Evolutionary conservation across 2,113 vertebrate species (phyloP).

Genomic region (Grammomys dolichurus): DNA sequence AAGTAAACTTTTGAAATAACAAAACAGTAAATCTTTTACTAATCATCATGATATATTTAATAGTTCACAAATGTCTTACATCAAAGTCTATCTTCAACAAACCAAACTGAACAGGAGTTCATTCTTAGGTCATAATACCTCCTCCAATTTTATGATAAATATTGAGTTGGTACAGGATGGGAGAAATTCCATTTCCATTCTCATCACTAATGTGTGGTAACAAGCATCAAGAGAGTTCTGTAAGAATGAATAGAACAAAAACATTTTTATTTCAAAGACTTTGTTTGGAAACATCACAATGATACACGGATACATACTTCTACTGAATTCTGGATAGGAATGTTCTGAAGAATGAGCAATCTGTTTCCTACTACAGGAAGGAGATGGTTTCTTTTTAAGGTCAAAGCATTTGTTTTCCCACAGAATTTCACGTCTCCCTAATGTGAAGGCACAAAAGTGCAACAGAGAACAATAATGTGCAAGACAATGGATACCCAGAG

Average conservation of each 20-base stretch:
- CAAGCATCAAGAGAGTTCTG: slow-evolving; percentile 46
- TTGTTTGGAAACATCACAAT: slow-evolving; percentile 46
- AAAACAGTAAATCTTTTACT: slow-evolving; percentile 97
- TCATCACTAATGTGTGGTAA: slow-evolving; percentile 34
- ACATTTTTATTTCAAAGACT: slow-evolving; percentile 37
- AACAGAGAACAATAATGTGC: slow-evolving; percentile 25
- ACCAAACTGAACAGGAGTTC: slow-evolving; percentile 92
- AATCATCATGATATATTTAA: slow-evolving; percentile 95
- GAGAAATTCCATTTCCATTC: slow-evolving; percentile 51
- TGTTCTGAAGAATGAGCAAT: slow-evolving; percentile 55
- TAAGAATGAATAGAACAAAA: slow-evolving; percentile 53
- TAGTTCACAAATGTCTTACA: slow-evolving; percentile 93
- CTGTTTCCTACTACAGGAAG: slow-evolving; percentile 53
- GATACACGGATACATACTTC: slow-evolving; percentile 5
- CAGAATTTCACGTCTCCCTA: slow-evolving; percentile 61
- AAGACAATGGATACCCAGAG: slow-evolving; percentile 5
- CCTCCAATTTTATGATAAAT: neutral
- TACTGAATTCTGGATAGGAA: slow-evolving; percentile 47
- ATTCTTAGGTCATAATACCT: slow-evolving; percentile 88
- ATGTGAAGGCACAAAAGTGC: slow-evolving; percentile 42
- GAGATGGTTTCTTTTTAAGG: slow-evolving; percentile 55
- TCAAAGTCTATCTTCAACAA: slow-evolving; percentile 93
- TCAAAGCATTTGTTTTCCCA: slow-evolving; percentile 30
- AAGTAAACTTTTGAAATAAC: slow-evolving; percentile 71
- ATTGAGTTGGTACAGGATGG: slow-evolving; percentile 25